Evolutionary conservation across 1,140 invertebrate genomes (phyloP), one percentile per base, ranked within the genome.

Genomic region (Branchinecta lindahli): DNA sequence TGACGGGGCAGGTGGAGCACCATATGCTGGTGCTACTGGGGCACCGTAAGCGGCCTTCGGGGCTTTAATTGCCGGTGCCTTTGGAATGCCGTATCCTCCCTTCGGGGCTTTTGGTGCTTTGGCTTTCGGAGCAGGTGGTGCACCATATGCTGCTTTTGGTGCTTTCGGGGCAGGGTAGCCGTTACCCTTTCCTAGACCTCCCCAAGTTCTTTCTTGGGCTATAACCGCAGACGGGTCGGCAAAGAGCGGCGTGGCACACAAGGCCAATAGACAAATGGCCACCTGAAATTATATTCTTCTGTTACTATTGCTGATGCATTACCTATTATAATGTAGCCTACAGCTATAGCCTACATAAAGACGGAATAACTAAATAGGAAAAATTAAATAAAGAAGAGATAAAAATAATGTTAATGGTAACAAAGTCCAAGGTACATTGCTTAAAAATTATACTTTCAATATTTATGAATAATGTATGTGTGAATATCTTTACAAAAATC

Each of bases 121-220:
- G 15, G 47, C 52, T 71, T 33, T 33, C 33, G 33, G 33, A 33
- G 33, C 33, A 33, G 33, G 33, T 5, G 70, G 70, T n/a, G 70
- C 70, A n/a, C 67, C 67, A 52, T 71, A 71, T 8, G 70, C 20
- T 10, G 67, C 68, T 12, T 69, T 71, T 8, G 70, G 68, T 15
- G 70, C 70, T 21, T 71, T 71, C 0, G 70, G 70, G 45, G 70
- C 66, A 10, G 66, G 18, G 7, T 46, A 33, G 5, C 66, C 70
- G 44, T 69, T 69, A 21, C 66, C 66, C 7, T 66, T 67, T 10
- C 65, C 20, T n/a, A 66, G 45, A 12, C 65, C 47, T 47, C 70
- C 70, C 70, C 70, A 71, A n/a, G 70, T 71, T 9, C 70, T 45
- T 7, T 67, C 66, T 68, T 71, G 44, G n/a, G 70, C 70, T 8